Evolutionary conservation across 2,888 invertebrate genomes (phyloP).

Genomic region (Invenusta paracnida): DNA sequence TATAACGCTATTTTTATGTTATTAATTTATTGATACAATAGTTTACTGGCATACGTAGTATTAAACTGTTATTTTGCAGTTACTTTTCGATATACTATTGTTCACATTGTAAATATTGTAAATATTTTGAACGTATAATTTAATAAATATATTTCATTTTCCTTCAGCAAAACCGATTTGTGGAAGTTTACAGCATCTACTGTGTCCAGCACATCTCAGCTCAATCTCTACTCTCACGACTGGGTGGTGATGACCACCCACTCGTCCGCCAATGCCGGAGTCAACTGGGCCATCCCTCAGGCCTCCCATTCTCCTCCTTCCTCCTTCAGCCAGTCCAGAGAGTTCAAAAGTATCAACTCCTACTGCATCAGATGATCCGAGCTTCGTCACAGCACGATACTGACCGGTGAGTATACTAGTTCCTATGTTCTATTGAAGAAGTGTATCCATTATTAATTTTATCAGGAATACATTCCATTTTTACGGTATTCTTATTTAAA

Average conservation of each 20-base stretch:
- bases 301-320: slow-evolving; percentile 32
- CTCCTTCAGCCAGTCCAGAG: slow-evolving; percentile 38
- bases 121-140: too few species aligned
- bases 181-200: slow-evolving; percentile 30
- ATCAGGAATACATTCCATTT: too few species aligned
- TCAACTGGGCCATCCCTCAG: background rate
- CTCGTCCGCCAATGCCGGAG: background rate
- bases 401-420: background rate
- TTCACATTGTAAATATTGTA: too few species aligned
- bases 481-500: too few species aligned
- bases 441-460: too few species aligned
- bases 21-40: too few species aligned
- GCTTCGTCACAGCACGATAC: background rate
- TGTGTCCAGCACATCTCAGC: slow-evolving; percentile 26
- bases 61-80: too few species aligned
- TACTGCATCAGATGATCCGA: slow-evolving; percentile 31
- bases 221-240: slow-evolving; percentile 17
- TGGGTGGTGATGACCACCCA: slow-evolving; percentile 36
- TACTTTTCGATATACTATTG: too few species aligned
- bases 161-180: background rate
- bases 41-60: too few species aligned
- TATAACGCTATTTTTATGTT: too few species aligned
- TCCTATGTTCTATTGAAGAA: too few species aligned
- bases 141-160: too few species aligned
- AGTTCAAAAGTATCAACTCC: slow-evolving; percentile 39